phyloP scores from a whole-genome alignment of 30 jellyfish, hydroid and myxozoan genomes.

The Hydractinia symbiolongicarpus region DNA sequence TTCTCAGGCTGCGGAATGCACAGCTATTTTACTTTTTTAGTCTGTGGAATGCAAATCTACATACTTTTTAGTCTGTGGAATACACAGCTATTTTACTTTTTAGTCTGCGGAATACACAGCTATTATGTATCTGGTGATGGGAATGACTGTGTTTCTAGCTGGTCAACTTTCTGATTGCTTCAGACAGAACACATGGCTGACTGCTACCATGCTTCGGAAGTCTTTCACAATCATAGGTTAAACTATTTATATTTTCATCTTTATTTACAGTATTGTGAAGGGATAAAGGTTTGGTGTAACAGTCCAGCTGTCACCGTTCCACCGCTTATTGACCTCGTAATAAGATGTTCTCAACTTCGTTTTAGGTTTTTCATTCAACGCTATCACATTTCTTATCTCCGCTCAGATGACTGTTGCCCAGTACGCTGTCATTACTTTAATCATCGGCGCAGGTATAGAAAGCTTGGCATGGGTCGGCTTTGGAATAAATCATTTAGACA shows the following conservation, averaged over 20 bases:
- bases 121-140: constrained; percentile 73
- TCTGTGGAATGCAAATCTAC: constrained; percentile 73
- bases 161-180: constrained; percentile 81
- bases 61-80: too few species aligned
- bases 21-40: constrained; percentile 27
- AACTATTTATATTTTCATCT: not conserved
- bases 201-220: constrained; percentile 73
- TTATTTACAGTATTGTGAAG: too few species aligned
- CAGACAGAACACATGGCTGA: constrained; percentile 46
- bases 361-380: constrained; percentile 65
- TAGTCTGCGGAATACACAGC: constrained; percentile 90
- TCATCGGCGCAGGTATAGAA: constrained; percentile 81
- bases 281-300: too few species aligned
- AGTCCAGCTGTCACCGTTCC: too few species aligned
- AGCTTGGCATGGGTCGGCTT: constrained; percentile 96
- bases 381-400: constrained; percentile 56
- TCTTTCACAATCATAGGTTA: constrained; percentile 73
- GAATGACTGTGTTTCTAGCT: constrained; percentile 55
- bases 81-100: not conserved
- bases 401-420: constrained; percentile 38
- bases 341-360: not conserved
- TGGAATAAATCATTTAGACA: constrained; percentile 91
- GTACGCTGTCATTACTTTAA: constrained; percentile 48
- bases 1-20: not conserved
- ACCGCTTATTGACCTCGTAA: too few species aligned